Conservation (phyloP, 2,888 invertebrate species). For the Labia minor region DNA sequence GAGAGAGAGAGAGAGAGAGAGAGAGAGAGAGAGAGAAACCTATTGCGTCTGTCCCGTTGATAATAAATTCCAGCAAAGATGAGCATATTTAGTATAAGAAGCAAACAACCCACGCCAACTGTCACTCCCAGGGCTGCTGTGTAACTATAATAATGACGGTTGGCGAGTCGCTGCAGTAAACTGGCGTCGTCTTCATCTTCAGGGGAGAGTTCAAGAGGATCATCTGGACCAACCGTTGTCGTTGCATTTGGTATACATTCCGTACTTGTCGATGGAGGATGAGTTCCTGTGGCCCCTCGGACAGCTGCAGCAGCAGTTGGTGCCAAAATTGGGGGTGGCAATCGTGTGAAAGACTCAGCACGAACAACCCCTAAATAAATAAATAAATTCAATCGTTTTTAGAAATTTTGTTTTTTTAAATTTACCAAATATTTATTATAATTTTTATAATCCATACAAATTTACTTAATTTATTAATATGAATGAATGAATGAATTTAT, state of each 20-base stretch:
- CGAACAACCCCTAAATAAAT: slow-evolving; percentile 38
- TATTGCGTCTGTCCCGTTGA: slow-evolving; percentile 47
- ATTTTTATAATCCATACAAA: too few relatives aligned
- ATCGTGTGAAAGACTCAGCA: slow-evolving; percentile 40
- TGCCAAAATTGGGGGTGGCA: slow-evolving; percentile 37
- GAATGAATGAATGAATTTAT: too few relatives aligned
- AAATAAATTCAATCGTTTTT: background rate
- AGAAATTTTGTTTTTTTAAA: background rate
- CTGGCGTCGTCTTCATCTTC: slow-evolving; percentile 43
- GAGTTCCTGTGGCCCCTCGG: slow-evolving; percentile 21
- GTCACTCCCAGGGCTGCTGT: slow-evolving; percentile 68
- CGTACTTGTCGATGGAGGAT: slow-evolving; percentile 22
- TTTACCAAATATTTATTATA: background rate
- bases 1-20: too few relatives aligned
- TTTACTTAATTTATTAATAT: too few relatives aligned
- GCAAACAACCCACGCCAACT: slow-evolving; percentile 60
- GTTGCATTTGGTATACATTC: slow-evolving; percentile 28
- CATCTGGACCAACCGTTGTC: slow-evolving; percentile 26
- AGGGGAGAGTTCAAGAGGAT: slow-evolving; percentile 35
- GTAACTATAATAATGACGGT: slow-evolving; percentile 43
- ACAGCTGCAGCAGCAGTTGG: slow-evolving; percentile 27
- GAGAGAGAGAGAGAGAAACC: too few relatives aligned
- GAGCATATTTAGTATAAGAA: slow-evolving; percentile 57
- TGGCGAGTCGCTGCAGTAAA: slow-evolving; percentile 42
- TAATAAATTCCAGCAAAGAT: slow-evolving; percentile 69